Conservation (phyloP, 2,113 vertebrate genomes). For the Elephas maximus region DNA sequence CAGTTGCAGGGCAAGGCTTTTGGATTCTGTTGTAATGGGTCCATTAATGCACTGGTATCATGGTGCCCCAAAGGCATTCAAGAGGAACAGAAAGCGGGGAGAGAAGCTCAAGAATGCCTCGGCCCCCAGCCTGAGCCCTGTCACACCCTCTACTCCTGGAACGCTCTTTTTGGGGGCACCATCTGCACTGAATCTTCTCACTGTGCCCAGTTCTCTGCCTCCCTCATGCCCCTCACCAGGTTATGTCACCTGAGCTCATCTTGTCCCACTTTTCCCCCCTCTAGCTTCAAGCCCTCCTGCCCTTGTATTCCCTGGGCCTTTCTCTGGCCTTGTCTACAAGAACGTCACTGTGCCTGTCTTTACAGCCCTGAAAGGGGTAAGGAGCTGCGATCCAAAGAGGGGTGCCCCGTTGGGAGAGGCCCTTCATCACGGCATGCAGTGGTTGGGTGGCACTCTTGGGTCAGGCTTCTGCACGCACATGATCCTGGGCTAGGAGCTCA, state of each 20-base stretch:
- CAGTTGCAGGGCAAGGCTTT: not conserved
- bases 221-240: not conserved
- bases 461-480: not conserved
- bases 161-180: not conserved
- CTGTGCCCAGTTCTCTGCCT: not conserved
- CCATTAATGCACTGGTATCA: too few species aligned
- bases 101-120: not conserved
- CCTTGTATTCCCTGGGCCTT: constrained; percentile 64
- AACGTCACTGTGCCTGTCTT: constrained; percentile 96
- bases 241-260: not conserved
- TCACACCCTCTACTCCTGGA: not conserved
- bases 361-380: constrained; percentile 97
- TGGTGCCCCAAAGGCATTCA: not conserved
- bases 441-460: not conserved
- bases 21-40: not conserved
- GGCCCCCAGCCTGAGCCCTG: not conserved
- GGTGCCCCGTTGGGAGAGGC: not conserved
- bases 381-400: not conserved
- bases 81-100: not conserved
- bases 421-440: not conserved
- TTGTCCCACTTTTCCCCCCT: not conserved
- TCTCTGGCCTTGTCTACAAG: constrained; percentile 93
- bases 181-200: fast-evolving
- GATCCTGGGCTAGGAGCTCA: not conserved
- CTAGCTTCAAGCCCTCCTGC: constrained; percentile 74